Evolutionary conservation across 1,140 invertebrate species (phyloP), one percentile per base, ranked within the genome.

Genomic region (Hormaphis cornu): DNA sequence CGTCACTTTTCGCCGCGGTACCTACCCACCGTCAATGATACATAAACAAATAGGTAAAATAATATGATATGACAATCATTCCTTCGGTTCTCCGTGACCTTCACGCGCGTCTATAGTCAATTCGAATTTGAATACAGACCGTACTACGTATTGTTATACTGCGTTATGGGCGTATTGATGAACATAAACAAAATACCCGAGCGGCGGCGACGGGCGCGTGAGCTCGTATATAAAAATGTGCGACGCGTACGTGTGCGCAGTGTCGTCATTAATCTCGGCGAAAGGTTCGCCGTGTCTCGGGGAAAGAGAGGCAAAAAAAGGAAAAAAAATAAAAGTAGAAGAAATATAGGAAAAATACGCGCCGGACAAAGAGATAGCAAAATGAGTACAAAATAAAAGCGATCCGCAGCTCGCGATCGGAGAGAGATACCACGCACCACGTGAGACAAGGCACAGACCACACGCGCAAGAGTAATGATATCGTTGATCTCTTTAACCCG

Each of bases 401-500:
- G 20, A 58, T 58, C 14, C 20, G 40, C 53, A n/a, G n/a, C n/a
- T n/a, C n/a, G 35, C 33, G 53, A 56, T 56, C 53, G 24, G 53
- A 56, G 35, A 33, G 35, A 12, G 37, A 56, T 37, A 37, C 33
- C 16, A n/a, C n/a, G n/a, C n/a, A n/a, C n/a, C n/a, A n/a, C n/a
- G n/a, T n/a, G n/a, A n/a, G n/a, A n/a, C n/a, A n/a, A n/a, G n/a
- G n/a, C 53, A 56, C 53, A 56, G 18, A 9, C 28, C 16, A 40
- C 28, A 20, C 12, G 2, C 4, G 26, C 22, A 18, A 44, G 24
- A 44, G 37, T 44, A 61, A 61, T 61, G 58, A 61, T 61, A 42
- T 44, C 26, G 58, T 61, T 61, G 58, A 61, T 61, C 42, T 46
- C 26, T 61, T 46, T 46, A 26, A 46, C 58, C 42, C n/a, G 26